Evolutionary conservation across 2,113 vertebrate species (phyloP).

Genomic region (Tiliqua scincoides): DNA sequence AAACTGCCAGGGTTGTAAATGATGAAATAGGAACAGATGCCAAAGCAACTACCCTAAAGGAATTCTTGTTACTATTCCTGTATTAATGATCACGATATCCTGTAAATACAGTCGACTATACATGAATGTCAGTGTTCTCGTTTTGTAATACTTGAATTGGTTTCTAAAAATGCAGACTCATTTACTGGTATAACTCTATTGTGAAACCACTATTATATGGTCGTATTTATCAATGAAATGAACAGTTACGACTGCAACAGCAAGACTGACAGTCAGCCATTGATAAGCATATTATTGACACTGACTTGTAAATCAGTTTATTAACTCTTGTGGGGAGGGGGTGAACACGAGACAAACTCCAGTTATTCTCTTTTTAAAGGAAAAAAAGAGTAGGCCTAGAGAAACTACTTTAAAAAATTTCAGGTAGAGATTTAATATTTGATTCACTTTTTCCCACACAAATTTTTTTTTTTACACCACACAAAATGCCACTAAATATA

Average conservation of each 20-base stretch:
- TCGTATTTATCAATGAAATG: constrained; percentile 45
- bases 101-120: not conserved
- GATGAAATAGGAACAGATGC: constrained; percentile 44
- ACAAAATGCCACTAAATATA: not conserved
- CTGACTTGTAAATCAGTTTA: not conserved
- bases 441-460: not conserved
- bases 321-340: not conserved
- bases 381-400: not conserved
- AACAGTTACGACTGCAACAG: fast-evolving
- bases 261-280: constrained; percentile 21
- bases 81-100: not conserved
- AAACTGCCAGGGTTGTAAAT: constrained; percentile 35
- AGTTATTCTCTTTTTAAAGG: not conserved
- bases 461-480: too few relatives aligned
- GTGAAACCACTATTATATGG: constrained; percentile 33
- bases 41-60: constrained; percentile 37
- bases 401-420: not conserved
- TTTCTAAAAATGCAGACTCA: constrained; percentile 28
- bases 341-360: not conserved
- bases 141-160: constrained; percentile 39
- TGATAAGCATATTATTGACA: not conserved
- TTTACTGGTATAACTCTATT: not conserved
- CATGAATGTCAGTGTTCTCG: constrained; percentile 31
- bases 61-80: not conserved
- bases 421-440: not conserved